These are phyloP conservation scores for Drosophila busckii DNA, from an alignment of 1,140 invertebrate species.

Conservation along the genomic window DNA sequence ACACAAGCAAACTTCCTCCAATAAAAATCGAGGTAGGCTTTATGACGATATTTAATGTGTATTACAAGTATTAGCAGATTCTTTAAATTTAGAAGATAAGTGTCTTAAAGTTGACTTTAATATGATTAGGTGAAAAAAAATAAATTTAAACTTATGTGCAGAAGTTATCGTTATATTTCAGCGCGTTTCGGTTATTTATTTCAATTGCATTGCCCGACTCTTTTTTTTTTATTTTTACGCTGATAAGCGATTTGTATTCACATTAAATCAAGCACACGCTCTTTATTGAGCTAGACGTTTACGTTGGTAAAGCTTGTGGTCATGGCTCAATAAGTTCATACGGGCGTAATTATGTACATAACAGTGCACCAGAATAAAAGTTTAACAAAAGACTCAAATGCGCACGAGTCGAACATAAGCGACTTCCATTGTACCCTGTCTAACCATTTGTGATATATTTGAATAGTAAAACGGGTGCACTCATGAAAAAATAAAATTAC, in stretches of 20 bases:
- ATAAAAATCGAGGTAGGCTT: no score
- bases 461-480: no score
- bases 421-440: no score
- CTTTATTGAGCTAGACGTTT: background rate
- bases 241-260: conserved; percentile 63
- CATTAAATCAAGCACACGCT: conserved; percentile 54
- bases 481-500: no score
- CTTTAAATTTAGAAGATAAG: no score
- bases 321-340: conserved; percentile 28
- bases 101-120: no score
- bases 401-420: background rate
- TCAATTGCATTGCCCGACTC: background rate
- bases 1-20: no score
- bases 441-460: no score
- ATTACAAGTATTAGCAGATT: no score
- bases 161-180: background rate
- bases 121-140: no score
- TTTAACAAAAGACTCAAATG: conserved; percentile 15
- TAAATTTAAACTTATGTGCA: background rate
- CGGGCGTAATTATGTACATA: conserved; percentile 38
- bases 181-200: background rate
- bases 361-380: conserved; percentile 16
- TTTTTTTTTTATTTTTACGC: conserved; percentile 5
- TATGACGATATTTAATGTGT: no score
- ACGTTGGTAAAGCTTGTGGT: background rate